Evolutionary conservation across 2,888 invertebrate species (phyloP).

Genomic region (Bombylius discolor): DNA sequence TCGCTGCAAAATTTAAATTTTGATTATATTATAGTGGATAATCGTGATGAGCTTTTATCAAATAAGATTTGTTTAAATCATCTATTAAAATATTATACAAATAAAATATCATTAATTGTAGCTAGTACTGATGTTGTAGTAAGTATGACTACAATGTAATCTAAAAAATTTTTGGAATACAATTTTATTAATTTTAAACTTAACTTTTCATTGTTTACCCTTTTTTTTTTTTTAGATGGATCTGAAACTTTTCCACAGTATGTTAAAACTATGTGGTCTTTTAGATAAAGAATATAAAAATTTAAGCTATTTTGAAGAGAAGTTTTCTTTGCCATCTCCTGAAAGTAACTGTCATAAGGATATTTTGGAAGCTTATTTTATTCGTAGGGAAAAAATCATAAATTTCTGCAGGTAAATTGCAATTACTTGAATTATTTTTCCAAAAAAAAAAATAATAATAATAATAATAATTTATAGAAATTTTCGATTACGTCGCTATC

Average conservation of each 20-base stretch:
- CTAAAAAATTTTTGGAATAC: too few relatives aligned
- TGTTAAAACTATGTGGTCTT: conserved; percentile 28
- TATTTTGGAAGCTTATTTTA: conserved; percentile 32
- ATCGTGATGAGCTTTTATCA: conserved; percentile 28
- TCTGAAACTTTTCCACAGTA: conserved; percentile 27
- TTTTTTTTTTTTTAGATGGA: conserved; percentile 22
- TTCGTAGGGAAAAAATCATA: conserved; percentile 30
- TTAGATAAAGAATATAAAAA: conserved; percentile 23
- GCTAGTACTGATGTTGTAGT: conserved; percentile 33
- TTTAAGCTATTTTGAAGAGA: conserved; percentile 25
- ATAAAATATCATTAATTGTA: conserved; percentile 28
- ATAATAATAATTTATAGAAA: conserved; percentile 20
- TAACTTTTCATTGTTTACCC: too few relatives aligned
- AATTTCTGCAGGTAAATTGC: conserved; percentile 29
- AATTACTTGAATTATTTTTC: not conserved
- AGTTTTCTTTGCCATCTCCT: conserved; percentile 24
- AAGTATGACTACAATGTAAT: conserved; percentile 3
- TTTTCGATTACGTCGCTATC: conserved; percentile 30
- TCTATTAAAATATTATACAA: conserved; percentile 29
- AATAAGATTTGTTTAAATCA: conserved; percentile 31
- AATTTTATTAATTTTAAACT: too few relatives aligned
- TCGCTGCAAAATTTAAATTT: conserved; percentile 27
- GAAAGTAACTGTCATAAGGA: conserved; percentile 22
- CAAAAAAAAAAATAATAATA: not conserved
- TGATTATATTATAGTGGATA: conserved; percentile 29